Percentiles rank a stretch among this genome's conserved stretches.
Conservation (phyloP, 2,797 vertebrate species). For the Manis pentadactyla region DNA sequence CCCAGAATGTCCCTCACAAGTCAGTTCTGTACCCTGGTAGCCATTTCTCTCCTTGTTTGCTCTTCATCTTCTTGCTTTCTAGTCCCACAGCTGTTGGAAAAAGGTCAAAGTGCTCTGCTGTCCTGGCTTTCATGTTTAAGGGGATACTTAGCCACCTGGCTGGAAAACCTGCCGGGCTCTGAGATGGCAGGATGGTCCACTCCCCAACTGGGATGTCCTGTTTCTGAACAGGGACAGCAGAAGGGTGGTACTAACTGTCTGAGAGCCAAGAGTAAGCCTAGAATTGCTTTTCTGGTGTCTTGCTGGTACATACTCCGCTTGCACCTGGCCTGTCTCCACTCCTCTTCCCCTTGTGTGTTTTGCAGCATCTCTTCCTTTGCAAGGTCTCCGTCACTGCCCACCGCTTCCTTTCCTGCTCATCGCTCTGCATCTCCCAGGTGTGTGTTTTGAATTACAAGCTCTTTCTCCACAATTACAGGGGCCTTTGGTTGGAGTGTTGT, state of each 20-base stretch:
- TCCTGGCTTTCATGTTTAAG: neutral
- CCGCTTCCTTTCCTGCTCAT: neutral
- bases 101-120: neutral
- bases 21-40: neutral
- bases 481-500: neutral
- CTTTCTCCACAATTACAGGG: neutral
- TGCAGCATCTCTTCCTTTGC: neutral
- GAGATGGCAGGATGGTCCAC: neutral
- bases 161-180: neutral
- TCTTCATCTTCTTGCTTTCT: neutral
- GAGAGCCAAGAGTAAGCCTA: neutral
- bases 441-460: neutral
- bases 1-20: neutral
- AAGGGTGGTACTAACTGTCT: neutral
- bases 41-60: neutral
- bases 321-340: neutral
- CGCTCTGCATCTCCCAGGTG: neutral
- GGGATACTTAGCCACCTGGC: too few species aligned
- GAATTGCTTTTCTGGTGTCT: neutral
- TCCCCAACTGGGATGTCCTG: fast-evolving
- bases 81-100: neutral
- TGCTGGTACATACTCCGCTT: neutral
- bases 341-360: neutral
- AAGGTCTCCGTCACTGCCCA: neutral
- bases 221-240: neutral